Conservation (phyloP, 2,113 vertebrate genomes). For the Mormoops blainvillei region DNA sequence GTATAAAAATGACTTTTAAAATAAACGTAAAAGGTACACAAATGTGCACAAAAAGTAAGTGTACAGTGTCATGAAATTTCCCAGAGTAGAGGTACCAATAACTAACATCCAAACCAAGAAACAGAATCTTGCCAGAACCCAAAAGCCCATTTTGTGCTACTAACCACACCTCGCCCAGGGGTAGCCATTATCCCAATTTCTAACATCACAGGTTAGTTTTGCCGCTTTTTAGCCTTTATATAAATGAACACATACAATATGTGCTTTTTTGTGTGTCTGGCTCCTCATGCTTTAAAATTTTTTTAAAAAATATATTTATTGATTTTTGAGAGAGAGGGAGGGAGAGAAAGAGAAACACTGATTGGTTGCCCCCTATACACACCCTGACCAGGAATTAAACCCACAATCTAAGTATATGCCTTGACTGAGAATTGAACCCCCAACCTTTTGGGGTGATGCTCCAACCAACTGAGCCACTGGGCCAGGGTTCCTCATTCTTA, state of each 20-base stretch:
- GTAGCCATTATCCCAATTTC: not conserved
- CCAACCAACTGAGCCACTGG: no score
- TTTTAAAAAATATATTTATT: no score
- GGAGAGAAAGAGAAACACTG: no score
- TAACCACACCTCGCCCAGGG: not conserved
- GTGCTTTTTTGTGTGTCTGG: not conserved
- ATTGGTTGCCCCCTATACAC: no score
- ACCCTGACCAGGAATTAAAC: no score
- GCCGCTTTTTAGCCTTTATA: not conserved
- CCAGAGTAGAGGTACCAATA: not conserved
- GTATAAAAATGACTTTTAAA: not conserved
- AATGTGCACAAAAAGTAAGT: not conserved
- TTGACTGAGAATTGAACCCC: no score
- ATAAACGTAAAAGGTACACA: not conserved
- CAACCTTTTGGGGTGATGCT: no score
- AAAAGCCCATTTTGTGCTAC: not conserved
- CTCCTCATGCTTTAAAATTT: not conserved
- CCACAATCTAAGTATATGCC: no score
- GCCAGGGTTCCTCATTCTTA: not conserved
- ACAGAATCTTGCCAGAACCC: not conserved
- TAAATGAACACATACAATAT: not conserved
- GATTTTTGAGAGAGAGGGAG: no score
- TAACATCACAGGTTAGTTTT: not conserved
- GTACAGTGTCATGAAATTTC: not conserved
- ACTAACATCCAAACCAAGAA: not conserved